Evolutionary conservation across 1,140 invertebrate species (phyloP), one percentile per base, ranked within the genome.

Genomic region (Sipha flava): DNA sequence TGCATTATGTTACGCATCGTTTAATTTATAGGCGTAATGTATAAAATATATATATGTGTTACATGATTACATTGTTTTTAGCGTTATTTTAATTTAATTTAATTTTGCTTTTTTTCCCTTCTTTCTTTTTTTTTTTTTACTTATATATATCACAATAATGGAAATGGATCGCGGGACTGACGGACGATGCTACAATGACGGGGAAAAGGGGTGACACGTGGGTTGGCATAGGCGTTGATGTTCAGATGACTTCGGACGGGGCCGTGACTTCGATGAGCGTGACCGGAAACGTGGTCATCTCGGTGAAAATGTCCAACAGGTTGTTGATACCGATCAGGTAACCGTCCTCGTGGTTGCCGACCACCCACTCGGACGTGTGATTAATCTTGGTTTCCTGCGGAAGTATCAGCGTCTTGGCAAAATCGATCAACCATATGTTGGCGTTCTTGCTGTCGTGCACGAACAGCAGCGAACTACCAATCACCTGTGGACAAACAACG

Each of bases 331-430:
- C 97, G 81, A 94, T 93, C 72, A 98, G 88, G 86, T 98, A 99
- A 37, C 97, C 97, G 85, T 99, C 97, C 88, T 99, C 97, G 84
- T 98, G 96, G 85, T 98, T 98, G n/a, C 96, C 97, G 43, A 97
- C 94, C 82, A 92, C 90, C 97, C 97, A 99, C 52, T 90, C 89
- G 10, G 89, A 89, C 77, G 91, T 89, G 85, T 99, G 97, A 80
- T 90, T 89, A 79, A 98, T 93, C 57, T 85, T 87, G 3, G 82
- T 83, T 59, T 93, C 84, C 75, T 91, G 88, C 1, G 90, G 88
- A 62, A 98, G 86, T 18, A 90, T 90, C 64, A 94, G 89, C 2
- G 95, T 98, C 86, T 99, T 99, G 10, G 96, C 97, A 87, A 99
- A 99, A 87, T 99, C 97, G 79, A 99, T 99, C 87, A 99, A 90